phyloP scores from a whole-genome alignment of 2,888 invertebrate species.

The Drosophila neonasuta region DNA sequence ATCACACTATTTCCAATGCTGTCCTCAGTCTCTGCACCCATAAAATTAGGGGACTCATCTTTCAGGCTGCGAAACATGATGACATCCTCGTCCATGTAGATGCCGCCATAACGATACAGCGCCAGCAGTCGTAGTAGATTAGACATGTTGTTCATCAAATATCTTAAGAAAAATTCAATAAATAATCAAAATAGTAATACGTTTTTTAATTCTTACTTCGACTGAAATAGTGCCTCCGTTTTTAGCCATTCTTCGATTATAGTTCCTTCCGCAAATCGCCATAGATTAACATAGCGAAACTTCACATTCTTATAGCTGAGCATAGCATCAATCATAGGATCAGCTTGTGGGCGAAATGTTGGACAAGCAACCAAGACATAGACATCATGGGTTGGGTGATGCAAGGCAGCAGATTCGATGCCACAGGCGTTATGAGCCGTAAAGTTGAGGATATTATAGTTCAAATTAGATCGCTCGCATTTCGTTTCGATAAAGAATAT shows the following conservation, averaged over 20 bases:
- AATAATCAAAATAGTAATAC: background rate
- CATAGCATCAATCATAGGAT: constrained; percentile 56
- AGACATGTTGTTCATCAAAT: constrained; percentile 31
- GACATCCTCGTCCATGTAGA: constrained; percentile 2
- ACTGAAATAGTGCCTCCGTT: background rate
- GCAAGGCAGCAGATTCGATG: constrained; percentile 78
- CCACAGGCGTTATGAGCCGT: constrained; percentile 77
- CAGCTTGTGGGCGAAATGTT: background rate
- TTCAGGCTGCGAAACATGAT: background rate
- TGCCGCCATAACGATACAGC: background rate
- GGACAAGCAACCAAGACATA: constrained; percentile 61
- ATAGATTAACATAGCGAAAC: constrained; percentile 1
- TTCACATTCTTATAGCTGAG: constrained; percentile 12
- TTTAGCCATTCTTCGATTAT: constrained; percentile 7
- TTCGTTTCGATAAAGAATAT: constrained; percentile 10
- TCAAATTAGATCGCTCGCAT: background rate
- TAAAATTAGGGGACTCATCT: background rate
- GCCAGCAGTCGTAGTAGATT: background rate
- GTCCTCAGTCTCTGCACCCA: background rate
- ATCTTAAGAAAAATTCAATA: background rate
- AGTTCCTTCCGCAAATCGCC: background rate
- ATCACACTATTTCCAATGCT: background rate
- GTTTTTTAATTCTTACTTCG: background rate
- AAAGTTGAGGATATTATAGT: constrained; percentile 41
- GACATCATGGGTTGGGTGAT: constrained; percentile 71